Conservation (phyloP, 1,140 invertebrate genomes). For the Alviniconcha marisindica region DNA sequence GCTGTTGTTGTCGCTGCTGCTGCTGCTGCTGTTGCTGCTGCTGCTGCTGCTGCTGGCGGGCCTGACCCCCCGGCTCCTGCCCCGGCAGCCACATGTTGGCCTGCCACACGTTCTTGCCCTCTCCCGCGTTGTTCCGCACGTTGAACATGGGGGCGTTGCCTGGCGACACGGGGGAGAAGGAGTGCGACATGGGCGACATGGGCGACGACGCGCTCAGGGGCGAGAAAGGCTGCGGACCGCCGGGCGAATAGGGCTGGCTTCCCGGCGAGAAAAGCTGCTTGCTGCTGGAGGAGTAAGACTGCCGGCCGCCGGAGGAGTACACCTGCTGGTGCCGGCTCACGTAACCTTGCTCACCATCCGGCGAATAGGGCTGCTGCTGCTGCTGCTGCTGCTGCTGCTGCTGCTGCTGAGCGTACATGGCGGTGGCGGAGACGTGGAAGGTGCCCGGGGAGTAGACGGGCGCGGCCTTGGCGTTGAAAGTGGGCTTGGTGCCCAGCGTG, state of each 20-base stretch:
- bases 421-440: constrained; percentile 29
- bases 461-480: neutral
- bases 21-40: constrained; percentile 30
- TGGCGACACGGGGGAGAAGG: constrained; percentile 32
- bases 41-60: constrained; percentile 20
- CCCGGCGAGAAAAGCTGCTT: neutral
- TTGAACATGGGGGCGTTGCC: constrained; percentile 35
- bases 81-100: constrained; percentile 42
- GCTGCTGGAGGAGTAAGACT: neutral
- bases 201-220: constrained; percentile 17
- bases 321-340: neutral
- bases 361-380: neutral
- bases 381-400: neutral
- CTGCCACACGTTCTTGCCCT: constrained; percentile 19
- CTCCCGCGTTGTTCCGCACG: constrained; percentile 37
- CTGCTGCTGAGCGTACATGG: constrained; percentile 22
- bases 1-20: constrained; percentile 18
- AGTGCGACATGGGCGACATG: constrained; percentile 4
- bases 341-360: neutral
- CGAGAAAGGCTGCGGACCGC: constrained; percentile 23
- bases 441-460: constrained; percentile 17
- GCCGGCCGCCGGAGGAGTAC: neutral
- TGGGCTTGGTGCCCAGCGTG: neutral
- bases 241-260: neutral
- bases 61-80: constrained; percentile 4